Percentiles rank a stretch among this genome's conserved stretches.
These are phyloP conservation scores for Conus ventricosus DNA, from an alignment of 1,140 invertebrate genomes.

Conservation along the genomic window DNA sequence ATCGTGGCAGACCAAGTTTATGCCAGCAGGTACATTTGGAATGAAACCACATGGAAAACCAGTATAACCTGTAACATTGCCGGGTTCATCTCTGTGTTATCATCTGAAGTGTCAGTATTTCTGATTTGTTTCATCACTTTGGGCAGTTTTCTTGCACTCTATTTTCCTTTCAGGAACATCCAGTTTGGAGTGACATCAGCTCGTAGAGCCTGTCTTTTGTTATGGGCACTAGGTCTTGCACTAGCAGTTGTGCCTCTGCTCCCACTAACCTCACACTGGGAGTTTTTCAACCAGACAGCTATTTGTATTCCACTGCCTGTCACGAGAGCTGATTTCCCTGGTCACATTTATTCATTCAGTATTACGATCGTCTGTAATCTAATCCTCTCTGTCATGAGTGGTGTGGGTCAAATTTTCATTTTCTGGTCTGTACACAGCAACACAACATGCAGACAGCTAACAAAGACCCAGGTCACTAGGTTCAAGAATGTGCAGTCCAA, in stretches of 20 bases:
- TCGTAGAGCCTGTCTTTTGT: neutral
- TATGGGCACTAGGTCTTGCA: slow-evolving; percentile 38
- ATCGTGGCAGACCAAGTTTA: slow-evolving; percentile 51
- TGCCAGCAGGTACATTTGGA: slow-evolving; percentile 49
- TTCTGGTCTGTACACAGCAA: slow-evolving; percentile 16
- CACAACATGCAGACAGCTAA: too few species aligned
- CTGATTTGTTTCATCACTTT: slow-evolving; percentile 54
- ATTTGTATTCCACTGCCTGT: neutral
- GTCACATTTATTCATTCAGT: slow-evolving; percentile 16
- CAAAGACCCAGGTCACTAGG: too few species aligned
- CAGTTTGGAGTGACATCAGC: slow-evolving; percentile 30
- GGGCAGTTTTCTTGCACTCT: slow-evolving; percentile 53
- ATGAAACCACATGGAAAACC: slow-evolving; percentile 50
- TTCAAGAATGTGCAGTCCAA: too few species aligned
- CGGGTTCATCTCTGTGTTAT: slow-evolving; percentile 54
- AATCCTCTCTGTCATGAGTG: slow-evolving; percentile 8
- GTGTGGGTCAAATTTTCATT: slow-evolving; percentile 44
- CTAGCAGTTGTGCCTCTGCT: too few species aligned
- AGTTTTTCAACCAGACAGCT: slow-evolving; percentile 35
- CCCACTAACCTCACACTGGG: neutral
- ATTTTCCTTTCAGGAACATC: slow-evolving; percentile 49
- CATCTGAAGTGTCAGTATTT: slow-evolving; percentile 52
- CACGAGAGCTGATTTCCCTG: too few species aligned
- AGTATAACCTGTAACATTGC: slow-evolving; percentile 52
- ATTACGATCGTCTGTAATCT: slow-evolving; percentile 45